Base-by-base conservation (phyloP, 2,888 invertebrate genomes). In the Phasia obesa region DNA sequence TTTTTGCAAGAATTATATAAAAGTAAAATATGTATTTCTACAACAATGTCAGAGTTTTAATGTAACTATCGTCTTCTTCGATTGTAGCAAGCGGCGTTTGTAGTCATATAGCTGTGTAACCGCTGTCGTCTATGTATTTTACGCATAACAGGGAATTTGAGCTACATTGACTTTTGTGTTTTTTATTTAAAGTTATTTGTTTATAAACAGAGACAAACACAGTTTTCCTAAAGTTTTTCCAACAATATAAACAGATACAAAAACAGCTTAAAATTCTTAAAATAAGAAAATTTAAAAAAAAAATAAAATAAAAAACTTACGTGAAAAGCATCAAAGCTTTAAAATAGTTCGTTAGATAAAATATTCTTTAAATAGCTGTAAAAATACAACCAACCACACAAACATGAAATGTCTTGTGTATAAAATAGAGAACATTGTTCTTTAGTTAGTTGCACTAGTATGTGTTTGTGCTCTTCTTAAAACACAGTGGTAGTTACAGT, bases 261-360 rank as follows among this genome's bases (percentile, higher is more conserved):
- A 64, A 47, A 15, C 27, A 19, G 47, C 31, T 64, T 25, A 64
- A 64, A 19, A 19, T 64, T 27, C 47, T 49, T 19, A 47, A 49
- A 64, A 51, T 65, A 21, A 2, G n/a, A 35, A 49, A 19, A 49
- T 21, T 35, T 21, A 6, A 27, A 23, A 17, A 19, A 23, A 21
- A 2, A 27, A 19, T 5, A 31, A 21, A 15, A 42, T 23, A 4
- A 35, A 59, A 42, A 47, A 53, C 47, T 11, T 67, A 42, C 21
- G 17, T 31, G 44, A 51, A 60, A 69, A 62, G 31, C 62, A 21
- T 27, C 15, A 69, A 55, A 57, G 42, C 69, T 25, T 55, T 70
- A 38, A 77, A 70, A 70, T 77, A 70, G 47, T 70, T 70, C 25
- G 19, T 64, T 77, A 35, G 31, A 44, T 55, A 77, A 77, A 70